These are phyloP conservation scores for Pelodytes ibericus DNA, from an alignment of 2,797 vertebrate genomes.

Conservation along the genomic window DNA sequence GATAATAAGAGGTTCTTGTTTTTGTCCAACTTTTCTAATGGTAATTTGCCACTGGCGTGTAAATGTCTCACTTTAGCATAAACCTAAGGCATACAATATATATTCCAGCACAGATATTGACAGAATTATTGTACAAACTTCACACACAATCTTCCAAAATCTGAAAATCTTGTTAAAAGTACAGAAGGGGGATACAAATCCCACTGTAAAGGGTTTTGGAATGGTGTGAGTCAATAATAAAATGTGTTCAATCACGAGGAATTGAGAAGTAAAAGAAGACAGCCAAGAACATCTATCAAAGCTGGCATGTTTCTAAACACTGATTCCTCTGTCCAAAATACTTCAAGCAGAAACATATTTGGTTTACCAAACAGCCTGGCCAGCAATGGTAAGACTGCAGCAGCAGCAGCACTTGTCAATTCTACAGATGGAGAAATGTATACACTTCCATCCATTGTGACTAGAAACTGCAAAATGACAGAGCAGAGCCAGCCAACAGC, in stretches of 20 bases:
- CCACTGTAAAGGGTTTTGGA: conserved; percentile 40
- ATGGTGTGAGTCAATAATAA: conserved; percentile 53
- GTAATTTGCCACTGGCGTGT: too few relatives aligned
- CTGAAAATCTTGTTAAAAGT: conserved; percentile 28
- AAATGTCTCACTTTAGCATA: too few relatives aligned
- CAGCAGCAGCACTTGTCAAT: conserved; percentile 45
- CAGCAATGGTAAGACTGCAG: conserved; percentile 13
- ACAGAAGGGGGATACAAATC: conserved; percentile 17
- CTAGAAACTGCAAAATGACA: conserved; percentile 44
- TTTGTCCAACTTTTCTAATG: too few relatives aligned
- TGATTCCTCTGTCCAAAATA: conserved; percentile 51
- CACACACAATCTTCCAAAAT: conserved; percentile 28
- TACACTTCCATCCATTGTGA: conserved; percentile 48
- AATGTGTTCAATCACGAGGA: conserved; percentile 49
- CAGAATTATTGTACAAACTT: too few relatives aligned
- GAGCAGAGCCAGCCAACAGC: conserved; percentile 14
- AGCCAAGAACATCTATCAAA: conserved; percentile 54
- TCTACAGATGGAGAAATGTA: conserved; percentile 48
- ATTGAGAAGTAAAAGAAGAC: conserved; percentile 24
- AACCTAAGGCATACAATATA: neutral
- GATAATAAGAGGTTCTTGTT: too few relatives aligned
- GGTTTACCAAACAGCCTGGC: conserved; percentile 52
- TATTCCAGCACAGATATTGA: too few relatives aligned
- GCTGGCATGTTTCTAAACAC: conserved; percentile 54
- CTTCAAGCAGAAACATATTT: conserved; percentile 56